Evolutionary conservation across 1,140 invertebrate genomes (phyloP), one percentile per base, ranked within the genome.

Genomic region (Xylocopa sonorina): DNA sequence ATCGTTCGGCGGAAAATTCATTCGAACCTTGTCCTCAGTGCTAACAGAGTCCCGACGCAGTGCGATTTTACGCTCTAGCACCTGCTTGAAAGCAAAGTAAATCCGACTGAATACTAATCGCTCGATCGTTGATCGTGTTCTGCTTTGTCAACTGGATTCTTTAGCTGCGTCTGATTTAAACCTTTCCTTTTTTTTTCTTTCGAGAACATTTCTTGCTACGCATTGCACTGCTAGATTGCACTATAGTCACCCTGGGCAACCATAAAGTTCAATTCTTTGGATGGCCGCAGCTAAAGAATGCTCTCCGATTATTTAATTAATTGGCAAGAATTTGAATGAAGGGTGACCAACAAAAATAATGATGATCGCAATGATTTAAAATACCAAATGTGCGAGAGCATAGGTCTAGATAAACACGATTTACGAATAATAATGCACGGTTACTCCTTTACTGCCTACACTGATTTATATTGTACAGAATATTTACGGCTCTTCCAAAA

Each of bases 61-160:
- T n/a, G n/a, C n/a, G 27, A 68, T 51, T 27, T 51, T 18, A 57
- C 10, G 16, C 18, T 58, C 34, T 29, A 78, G 55, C 55, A 71
- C 43, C 55, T 71, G 75, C 32, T 60, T n/a, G 32, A 0, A 6
- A 60, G 32, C 14, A 48, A 77, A 69, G 58, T 38, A 60, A 29
- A 77, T 38, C 53, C 43, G 64, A 58, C 12, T 29, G 64, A 69
- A 77, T 69, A 18, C 21, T 77, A 69, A 58, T 41, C 14, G 53
- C 9, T 6, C 12, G 74, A 76, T 57, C 43, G 50, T 48, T 18
- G 74, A 76, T 57, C 43, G 50, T 48, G 46, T 27, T 68, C n/a
- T 32, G 50, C n/a, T 46, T 32, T 43, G n/a, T 66, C 24, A 21
- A 6, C 24, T 64, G 16, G 53, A 46, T 16, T 29, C 41, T 38